A percentile compares a stretch with the other conserved stretches of the same genome.
phyloP scores from a whole-genome alignment of 2,797 vertebrate genomes.

The Aselliscus stoliczkanus region DNA sequence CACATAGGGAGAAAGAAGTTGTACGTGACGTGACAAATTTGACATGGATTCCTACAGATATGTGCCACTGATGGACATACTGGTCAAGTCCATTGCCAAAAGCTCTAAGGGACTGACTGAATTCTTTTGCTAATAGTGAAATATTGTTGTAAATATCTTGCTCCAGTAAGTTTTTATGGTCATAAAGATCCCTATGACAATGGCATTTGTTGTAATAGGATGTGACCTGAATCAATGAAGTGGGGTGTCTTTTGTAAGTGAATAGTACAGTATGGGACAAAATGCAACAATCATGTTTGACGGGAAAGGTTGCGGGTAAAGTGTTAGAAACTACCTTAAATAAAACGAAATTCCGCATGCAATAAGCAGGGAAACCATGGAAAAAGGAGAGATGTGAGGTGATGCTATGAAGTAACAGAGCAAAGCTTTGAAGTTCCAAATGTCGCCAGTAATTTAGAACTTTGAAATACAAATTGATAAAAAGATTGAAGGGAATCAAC shows the following conservation, averaged over 20 bases:
- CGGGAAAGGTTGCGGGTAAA: background rate
- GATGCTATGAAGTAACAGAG: background rate
- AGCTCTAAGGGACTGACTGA: background rate
- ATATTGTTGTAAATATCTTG: background rate
- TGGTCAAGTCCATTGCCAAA: background rate
- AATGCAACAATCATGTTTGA: background rate
- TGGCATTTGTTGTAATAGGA: background rate
- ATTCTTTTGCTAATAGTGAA: background rate
- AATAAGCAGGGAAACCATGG: background rate
- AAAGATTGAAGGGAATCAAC: slow-evolving; percentile 1
- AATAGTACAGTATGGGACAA: background rate
- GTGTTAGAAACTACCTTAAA: background rate
- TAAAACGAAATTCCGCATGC: background rate
- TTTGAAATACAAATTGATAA: background rate
- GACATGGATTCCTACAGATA: background rate
- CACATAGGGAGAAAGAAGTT: background rate
- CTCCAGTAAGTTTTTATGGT: background rate
- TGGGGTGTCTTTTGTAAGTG: background rate
- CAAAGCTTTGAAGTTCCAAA: slow-evolving; percentile 10
- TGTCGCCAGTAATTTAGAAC: background rate
- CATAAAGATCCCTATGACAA: slow-evolving; percentile 1
- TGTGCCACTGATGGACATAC: background rate
- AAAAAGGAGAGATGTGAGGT: background rate
- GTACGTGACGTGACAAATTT: slow-evolving; percentile 1
- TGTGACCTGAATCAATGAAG: background rate